Percentiles rank a stretch among this genome's conserved stretches.
phyloP scores from a whole-genome alignment of 2,888 invertebrate species.

The Acleris sparsana region DNA sequence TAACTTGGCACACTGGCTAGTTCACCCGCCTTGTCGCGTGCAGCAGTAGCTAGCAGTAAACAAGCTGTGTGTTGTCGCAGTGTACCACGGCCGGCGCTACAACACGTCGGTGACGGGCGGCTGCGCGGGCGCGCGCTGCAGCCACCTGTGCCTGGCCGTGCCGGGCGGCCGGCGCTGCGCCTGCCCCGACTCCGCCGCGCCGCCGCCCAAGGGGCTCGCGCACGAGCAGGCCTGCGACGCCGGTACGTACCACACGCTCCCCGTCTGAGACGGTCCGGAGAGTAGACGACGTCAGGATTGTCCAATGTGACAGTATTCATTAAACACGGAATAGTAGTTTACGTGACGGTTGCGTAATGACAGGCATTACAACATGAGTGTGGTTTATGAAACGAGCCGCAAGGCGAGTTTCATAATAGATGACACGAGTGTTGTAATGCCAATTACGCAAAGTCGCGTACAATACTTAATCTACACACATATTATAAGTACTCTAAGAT shows the following conservation, averaged over 20 bases:
- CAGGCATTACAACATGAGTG: too few species aligned
- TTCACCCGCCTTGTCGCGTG: not conserved
- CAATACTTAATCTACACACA: too few species aligned
- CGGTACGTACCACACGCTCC: constrained; percentile 58
- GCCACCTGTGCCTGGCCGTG: constrained; percentile 95
- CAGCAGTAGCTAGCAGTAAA: too few species aligned
- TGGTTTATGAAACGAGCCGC: too few species aligned
- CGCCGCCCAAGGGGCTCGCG: constrained; percentile 80
- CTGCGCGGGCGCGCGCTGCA: constrained; percentile 89
- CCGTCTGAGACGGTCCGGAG: constrained; percentile 43
- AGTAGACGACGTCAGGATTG: too few species aligned
- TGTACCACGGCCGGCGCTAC: constrained; percentile 93
- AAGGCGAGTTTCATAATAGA: too few species aligned
- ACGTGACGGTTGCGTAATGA: too few species aligned
- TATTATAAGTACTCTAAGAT: too few species aligned
- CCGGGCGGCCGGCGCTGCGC: constrained; percentile 95
- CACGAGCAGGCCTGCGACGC: constrained; percentile 92
- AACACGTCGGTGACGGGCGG: constrained; percentile 86
- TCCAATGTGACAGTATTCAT: too few species aligned
- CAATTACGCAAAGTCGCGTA: too few species aligned
- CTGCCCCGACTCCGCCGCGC: constrained; percentile 90
- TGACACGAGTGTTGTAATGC: too few species aligned
- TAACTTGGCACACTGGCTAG: not conserved
- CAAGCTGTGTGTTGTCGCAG: constrained; percentile 56
- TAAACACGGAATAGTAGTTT: too few species aligned